Evolutionary conservation across 2,888 invertebrate species (phyloP), one percentile per base, ranked within the genome.

Genomic region (Lithophane socia): DNA sequence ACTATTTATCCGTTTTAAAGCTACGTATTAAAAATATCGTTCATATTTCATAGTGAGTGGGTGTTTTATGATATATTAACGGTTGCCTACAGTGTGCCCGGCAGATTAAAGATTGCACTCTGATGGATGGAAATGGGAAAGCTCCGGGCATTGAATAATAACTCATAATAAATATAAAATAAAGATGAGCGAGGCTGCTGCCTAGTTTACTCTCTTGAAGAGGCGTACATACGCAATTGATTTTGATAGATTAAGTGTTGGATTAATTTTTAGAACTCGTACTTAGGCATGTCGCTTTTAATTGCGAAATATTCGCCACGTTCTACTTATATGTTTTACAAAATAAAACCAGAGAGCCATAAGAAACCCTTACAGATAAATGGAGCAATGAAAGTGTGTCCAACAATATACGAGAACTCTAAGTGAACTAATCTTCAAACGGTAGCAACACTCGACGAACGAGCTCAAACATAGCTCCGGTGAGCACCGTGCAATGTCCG

Each of bases 31-130:
- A 88, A 86, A 86, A 88, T 89, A 89, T 85, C 83, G 82, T 78
- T 75, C 82, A 89, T 86, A 84, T 85, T 87, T 87, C 84, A 87
- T 79, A 71, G 63, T 71, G 84, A 78, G 92, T 92, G 90, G 92
- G 92, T 88, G 91, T 89, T 79, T 87, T 88, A 86, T 90, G 88
- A 90, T 89, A 87, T 90, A 92, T 90, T 80, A 88, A 85, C 81
- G 82, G 78, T 76, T 81, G 82, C 80, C 80, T 82, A 80, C 83
- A 79, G 77, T 82, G 76, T 84, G 75, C 81, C 68, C 80, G 80
- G 86, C 86, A 90, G 93, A 93, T 93, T 91, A 88, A 89, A 93
- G 93, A 93, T 93, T 91, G 89, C 88, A 80, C 79, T 69, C 90
- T 93, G 93, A 93, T 91, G 92, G 92, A 93, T 93, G 90, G 86